Conservation (phyloP, 2,113 vertebrate genomes). For the human region DNA sequence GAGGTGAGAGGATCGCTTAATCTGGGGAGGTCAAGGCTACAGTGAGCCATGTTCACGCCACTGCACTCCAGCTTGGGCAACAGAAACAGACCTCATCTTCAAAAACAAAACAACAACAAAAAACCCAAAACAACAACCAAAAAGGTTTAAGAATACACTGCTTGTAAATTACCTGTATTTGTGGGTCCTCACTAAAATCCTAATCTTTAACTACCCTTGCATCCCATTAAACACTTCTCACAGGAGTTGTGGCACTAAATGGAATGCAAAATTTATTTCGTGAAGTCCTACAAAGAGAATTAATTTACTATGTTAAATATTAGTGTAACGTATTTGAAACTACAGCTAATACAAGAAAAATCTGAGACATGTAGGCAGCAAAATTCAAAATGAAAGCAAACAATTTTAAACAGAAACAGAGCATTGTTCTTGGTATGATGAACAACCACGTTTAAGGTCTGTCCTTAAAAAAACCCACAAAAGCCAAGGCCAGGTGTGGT, state of each 20-base stretch:
- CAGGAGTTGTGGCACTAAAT: neutral
- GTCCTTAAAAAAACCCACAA: neutral
- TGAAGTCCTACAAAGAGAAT: neutral
- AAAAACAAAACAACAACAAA: no score
- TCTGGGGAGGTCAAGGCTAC: no score
- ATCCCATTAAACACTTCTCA: neutral
- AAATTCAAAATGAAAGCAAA: neutral
- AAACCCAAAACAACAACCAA: no score
- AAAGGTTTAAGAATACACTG: neutral
- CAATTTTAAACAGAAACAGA: neutral
- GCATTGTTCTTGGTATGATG: neutral
- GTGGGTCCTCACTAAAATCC: neutral
- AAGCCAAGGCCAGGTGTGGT: no score
- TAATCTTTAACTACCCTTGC: neutral
- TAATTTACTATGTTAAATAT: neutral
- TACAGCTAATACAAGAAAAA: neutral
- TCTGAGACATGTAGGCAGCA: neutral
- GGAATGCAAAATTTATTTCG: neutral
- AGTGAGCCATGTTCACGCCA: no score
- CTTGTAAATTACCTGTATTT: neutral
- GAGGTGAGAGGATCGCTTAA: no score
- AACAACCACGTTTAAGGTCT: neutral
- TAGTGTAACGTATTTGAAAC: neutral
- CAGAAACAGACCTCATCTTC: no score
- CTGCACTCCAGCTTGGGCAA: no score